These are phyloP conservation scores for Tapirus terrestris DNA, from an alignment of 2,113 vertebrate genomes.

Conservation along the genomic window DNA sequence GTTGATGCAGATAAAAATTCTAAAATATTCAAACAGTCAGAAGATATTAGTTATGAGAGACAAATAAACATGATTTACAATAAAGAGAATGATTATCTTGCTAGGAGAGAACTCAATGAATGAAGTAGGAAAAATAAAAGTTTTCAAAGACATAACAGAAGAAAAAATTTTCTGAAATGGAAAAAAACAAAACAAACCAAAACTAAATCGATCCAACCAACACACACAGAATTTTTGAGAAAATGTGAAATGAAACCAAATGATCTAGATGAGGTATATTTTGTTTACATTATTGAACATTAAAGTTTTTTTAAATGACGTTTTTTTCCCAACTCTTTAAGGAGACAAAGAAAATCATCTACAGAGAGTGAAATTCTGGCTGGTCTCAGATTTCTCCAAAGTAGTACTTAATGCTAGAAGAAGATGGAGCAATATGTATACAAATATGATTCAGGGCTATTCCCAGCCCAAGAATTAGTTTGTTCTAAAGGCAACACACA, in stretches of 20 bases:
- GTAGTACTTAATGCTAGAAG: not conserved
- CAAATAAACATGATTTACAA: not conserved
- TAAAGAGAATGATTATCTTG: not conserved
- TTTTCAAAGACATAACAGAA: constrained; percentile 35
- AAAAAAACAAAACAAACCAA: not conserved
- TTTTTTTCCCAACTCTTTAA: not conserved
- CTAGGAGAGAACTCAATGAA: not conserved
- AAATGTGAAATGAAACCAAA: not conserved
- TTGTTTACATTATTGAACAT: not conserved
- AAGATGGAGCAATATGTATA: not conserved
- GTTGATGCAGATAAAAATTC: not conserved
- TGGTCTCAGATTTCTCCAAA: not conserved
- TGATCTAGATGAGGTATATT: not conserved
- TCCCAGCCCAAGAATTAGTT: not conserved
- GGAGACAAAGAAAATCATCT: not conserved
- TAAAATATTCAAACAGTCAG: not conserved
- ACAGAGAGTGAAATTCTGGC: not conserved
- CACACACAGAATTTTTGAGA: not conserved
- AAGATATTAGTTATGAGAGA: not conserved
- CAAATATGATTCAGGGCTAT: not conserved
- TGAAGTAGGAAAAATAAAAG: not conserved
- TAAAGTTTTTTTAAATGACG: not conserved
- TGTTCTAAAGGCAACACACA: not conserved
- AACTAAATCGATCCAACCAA: not conserved
- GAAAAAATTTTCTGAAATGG: constrained; percentile 5